phyloP scores from a whole-genome alignment of 2,888 invertebrate genomes.

The Dichetophora obliterata region DNA sequence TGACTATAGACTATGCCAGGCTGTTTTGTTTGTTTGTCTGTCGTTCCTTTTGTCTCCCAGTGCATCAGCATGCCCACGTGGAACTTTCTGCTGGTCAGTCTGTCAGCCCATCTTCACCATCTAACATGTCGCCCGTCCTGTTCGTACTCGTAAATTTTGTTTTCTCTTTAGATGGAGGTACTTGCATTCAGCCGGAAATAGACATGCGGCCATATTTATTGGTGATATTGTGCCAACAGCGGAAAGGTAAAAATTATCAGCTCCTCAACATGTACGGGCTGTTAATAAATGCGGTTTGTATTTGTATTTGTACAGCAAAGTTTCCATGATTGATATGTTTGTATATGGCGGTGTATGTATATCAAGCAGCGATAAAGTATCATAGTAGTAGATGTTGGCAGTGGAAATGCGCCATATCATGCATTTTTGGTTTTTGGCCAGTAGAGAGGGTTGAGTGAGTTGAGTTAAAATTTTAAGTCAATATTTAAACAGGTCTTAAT shows the following conservation, averaged over 20 bases:
- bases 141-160: slow-evolving; percentile 6
- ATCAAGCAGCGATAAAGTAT: neutral
- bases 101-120: neutral
- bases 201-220: slow-evolving; percentile 51
- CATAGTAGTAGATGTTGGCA: neutral
- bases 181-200: slow-evolving; percentile 51
- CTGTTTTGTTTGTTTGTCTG: neutral
- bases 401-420: neutral
- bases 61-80: neutral
- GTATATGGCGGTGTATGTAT: neutral
- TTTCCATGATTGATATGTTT: neutral
- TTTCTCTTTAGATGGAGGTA: neutral
- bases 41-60: neutral
- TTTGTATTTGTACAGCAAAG: slow-evolving; percentile 22
- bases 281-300: slow-evolving; percentile 53
- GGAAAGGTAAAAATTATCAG: slow-evolving; percentile 33
- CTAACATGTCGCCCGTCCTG: neutral
- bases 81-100: neutral
- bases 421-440: slow-evolving; percentile 41
- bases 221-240: slow-evolving; percentile 17
- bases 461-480: slow-evolving; percentile 60
- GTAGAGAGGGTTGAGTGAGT: no score
- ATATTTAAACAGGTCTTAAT: slow-evolving; percentile 67
- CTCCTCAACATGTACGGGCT: slow-evolving; percentile 58
- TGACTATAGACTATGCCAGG: no score